Conservation (phyloP, 2,888 invertebrate genomes). For the Synergus umbraculus region DNA sequence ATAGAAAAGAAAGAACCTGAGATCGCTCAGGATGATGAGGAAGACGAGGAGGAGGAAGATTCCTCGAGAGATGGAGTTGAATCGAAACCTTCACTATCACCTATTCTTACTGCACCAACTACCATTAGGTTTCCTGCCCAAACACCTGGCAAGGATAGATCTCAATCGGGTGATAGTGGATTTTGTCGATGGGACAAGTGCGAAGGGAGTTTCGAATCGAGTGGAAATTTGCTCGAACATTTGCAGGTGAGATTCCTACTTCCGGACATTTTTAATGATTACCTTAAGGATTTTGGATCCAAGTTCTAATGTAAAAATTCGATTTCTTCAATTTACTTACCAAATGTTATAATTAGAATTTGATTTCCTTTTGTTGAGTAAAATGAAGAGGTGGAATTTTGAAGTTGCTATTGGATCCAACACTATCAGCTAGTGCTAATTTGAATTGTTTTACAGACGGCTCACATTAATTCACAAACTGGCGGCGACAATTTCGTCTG, state of each 20-base stretch:
- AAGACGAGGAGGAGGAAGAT: conserved; percentile 72
- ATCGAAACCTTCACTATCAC: conserved; percentile 79
- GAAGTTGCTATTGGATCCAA: not conserved
- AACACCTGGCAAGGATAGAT: conserved; percentile 71
- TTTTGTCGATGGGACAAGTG: conserved; percentile 92
- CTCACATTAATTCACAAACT: conserved; percentile 92
- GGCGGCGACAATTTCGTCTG: conserved; percentile 92
- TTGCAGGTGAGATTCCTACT: conserved; percentile 82
- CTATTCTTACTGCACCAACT: conserved; percentile 89
- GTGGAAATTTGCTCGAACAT: conserved; percentile 90
- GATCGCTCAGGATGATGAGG: conserved; percentile 61
- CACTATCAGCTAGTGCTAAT: not conserved
- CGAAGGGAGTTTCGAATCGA: conserved; percentile 87
- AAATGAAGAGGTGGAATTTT: not conserved
- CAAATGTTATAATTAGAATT: not conserved
- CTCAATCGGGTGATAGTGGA: conserved; percentile 77
- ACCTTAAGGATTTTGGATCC: too few relatives aligned
- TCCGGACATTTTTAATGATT: not conserved
- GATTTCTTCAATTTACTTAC: too few relatives aligned
- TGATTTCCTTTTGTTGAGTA: not conserved
- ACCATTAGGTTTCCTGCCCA: conserved; percentile 87
- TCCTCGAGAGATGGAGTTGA: conserved; percentile 69
- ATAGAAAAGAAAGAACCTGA: conserved; percentile 50
- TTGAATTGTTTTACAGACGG: conserved; percentile 79
- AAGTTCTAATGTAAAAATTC: too few relatives aligned